Evolutionary conservation across 2,797 vertebrate genomes (phyloP).

Genomic region (Pampus argenteus): DNA sequence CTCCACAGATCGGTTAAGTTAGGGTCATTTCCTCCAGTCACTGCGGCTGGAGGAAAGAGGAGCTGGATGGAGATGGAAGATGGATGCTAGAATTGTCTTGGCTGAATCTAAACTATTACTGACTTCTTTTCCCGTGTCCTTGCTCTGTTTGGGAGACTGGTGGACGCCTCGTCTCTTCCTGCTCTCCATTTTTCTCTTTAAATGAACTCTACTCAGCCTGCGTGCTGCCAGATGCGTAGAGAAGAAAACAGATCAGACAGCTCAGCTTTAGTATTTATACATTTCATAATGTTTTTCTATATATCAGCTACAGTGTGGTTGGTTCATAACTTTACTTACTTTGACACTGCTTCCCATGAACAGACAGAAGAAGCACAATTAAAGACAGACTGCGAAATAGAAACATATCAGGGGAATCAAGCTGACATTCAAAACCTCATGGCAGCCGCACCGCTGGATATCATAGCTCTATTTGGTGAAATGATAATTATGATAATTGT

Average conservation of each 20-base stretch:
- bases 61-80: conserved; percentile 26
- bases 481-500: conserved; percentile 80
- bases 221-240: conserved; percentile 75
- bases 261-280: conserved; percentile 88
- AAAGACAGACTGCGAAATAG: conserved; percentile 64
- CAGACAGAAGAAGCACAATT: conserved; percentile 43
- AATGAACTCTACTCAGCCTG: conserved; percentile 40
- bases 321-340: conserved; percentile 32
- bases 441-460: conserved; percentile 64
- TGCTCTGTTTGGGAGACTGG: conserved; percentile 45
- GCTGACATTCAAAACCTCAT: conserved; percentile 66
- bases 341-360: conserved; percentile 33
- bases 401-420: conserved; percentile 58
- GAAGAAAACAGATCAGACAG: conserved; percentile 87
- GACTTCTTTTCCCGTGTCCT: conserved; percentile 39
- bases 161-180: conserved; percentile 54
- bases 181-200: conserved; percentile 49
- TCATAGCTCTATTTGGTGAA: conserved; percentile 66
- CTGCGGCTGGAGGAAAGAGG: conserved; percentile 26
- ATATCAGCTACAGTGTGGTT: conserved; percentile 40
- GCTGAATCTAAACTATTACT: conserved; percentile 34
- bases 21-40: conserved; percentile 12
- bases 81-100: conserved; percentile 32
- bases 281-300: conserved; percentile 83
- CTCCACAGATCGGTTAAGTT: conserved; percentile 23